Conservation (phyloP, 2,888 invertebrate species). For the Sarcophaga variegata region DNA sequence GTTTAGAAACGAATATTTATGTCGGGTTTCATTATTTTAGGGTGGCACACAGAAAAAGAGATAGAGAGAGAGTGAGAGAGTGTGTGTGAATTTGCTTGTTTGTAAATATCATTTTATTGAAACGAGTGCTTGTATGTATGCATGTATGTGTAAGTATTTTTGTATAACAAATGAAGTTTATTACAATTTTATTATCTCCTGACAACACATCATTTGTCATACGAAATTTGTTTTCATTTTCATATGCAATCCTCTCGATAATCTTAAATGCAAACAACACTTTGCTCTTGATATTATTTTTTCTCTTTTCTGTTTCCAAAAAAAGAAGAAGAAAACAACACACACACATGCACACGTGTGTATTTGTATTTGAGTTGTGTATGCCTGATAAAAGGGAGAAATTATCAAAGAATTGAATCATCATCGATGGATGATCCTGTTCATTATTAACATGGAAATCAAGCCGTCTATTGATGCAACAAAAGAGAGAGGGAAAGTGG, state of each 20-base stretch:
- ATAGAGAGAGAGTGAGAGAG: neutral
- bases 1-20: constrained; percentile 22
- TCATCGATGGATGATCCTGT: constrained; percentile 2
- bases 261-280: constrained; percentile 64
- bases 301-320: neutral
- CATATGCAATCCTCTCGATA: constrained; percentile 60
- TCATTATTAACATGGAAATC: constrained; percentile 50
- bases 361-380: too few species aligned
- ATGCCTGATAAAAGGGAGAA: neutral
- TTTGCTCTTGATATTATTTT: constrained; percentile 15
- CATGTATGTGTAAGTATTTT: neutral
- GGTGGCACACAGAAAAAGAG: too few species aligned
- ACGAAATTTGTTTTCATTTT: constrained; percentile 50
- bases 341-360: neutral
- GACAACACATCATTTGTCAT: constrained; percentile 69
- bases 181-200: constrained; percentile 69
- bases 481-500: neutral
- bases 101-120: neutral
- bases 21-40: too few species aligned
- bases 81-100: neutral
- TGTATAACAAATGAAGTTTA: constrained; percentile 62
- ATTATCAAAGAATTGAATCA: neutral
- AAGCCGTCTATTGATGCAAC: constrained; percentile 43
- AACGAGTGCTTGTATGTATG: neutral
- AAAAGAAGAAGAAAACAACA: neutral